Conservation (phyloP, 2,797 vertebrate genomes). For the Lepus oiostolus region DNA sequence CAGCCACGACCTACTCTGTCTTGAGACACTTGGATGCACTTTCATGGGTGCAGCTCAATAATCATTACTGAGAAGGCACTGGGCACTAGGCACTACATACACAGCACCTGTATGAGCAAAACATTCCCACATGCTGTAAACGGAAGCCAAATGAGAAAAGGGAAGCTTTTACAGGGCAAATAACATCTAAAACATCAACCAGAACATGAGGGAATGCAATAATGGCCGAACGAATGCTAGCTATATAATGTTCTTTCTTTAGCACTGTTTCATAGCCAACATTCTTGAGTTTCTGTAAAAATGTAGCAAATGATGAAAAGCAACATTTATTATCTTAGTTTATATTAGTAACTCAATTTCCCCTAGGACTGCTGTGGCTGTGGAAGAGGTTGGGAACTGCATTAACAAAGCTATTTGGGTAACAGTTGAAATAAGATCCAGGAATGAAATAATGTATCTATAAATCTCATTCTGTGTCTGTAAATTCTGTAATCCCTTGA, state of each 20-base stretch:
- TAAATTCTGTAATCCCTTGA: slow-evolving; percentile 56
- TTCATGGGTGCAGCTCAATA: not conserved
- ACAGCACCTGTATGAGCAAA: fast-evolving
- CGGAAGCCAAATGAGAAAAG: not conserved
- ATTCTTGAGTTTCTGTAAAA: slow-evolving; percentile 60
- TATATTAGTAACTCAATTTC: slow-evolving; percentile 73
- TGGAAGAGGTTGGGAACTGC: slow-evolving; percentile 57
- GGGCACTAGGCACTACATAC: fast-evolving
- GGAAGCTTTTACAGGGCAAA: not conserved
- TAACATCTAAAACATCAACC: not conserved
- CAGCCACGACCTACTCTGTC: not conserved
- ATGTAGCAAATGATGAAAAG: slow-evolving; percentile 51
- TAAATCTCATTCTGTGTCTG: slow-evolving; percentile 71
- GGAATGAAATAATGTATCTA: slow-evolving; percentile 50
- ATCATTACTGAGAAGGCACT: fast-evolving
- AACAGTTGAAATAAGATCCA: slow-evolving; percentile 69
- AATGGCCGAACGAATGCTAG: not conserved
- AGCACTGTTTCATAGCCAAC: slow-evolving; percentile 14
- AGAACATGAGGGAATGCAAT: not conserved
- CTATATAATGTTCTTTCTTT: not conserved
- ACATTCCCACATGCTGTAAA: fast-evolving
- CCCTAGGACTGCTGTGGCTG: slow-evolving; percentile 54
- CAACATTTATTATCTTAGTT: slow-evolving; percentile 67
- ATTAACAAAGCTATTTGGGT: slow-evolving; percentile 70
- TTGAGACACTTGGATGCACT: not conserved